A percentile compares a stretch with the other conserved stretches of the same genome.
Evolutionary conservation across 2,113 vertebrate species (phyloP).

Genomic region (Naja naja): DNA sequence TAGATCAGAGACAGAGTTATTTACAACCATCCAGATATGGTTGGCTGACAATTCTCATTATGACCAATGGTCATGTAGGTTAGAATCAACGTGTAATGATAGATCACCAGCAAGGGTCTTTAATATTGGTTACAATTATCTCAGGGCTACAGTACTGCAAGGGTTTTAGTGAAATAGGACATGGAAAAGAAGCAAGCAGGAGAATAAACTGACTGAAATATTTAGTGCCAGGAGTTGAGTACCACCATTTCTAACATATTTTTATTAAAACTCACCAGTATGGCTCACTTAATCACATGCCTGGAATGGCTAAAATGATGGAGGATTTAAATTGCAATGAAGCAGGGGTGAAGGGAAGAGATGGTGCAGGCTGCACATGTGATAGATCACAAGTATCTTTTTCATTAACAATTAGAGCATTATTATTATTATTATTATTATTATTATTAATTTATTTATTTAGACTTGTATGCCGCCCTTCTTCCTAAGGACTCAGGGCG

Average conservation of each 20-base stretch:
- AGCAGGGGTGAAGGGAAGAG: background rate
- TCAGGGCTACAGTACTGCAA: background rate
- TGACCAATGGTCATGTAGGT: background rate
- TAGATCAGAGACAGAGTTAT: background rate
- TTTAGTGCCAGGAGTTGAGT: background rate
- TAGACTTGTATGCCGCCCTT: no score
- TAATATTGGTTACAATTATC: background rate
- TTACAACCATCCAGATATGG: background rate
- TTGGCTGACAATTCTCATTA: background rate
- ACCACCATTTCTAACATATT: background rate
- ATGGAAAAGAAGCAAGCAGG: background rate
- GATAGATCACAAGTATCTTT: background rate
- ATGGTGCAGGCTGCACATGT: background rate
- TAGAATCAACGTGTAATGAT: background rate
- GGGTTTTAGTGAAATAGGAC: background rate
- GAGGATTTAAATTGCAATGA: background rate
- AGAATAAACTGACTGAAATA: background rate
- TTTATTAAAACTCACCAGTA: background rate
- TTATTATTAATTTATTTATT: no score
- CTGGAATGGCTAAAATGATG: background rate
- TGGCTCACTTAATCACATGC: background rate
- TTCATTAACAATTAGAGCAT: background rate
- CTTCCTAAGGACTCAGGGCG: no score
- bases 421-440: no score
- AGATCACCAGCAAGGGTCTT: background rate